A percentile compares a stretch with the other conserved stretches of the same genome.
Evolutionary conservation across 2,888 invertebrate species (phyloP).

Genomic region (Sphaerophoria rueppellii): DNA sequence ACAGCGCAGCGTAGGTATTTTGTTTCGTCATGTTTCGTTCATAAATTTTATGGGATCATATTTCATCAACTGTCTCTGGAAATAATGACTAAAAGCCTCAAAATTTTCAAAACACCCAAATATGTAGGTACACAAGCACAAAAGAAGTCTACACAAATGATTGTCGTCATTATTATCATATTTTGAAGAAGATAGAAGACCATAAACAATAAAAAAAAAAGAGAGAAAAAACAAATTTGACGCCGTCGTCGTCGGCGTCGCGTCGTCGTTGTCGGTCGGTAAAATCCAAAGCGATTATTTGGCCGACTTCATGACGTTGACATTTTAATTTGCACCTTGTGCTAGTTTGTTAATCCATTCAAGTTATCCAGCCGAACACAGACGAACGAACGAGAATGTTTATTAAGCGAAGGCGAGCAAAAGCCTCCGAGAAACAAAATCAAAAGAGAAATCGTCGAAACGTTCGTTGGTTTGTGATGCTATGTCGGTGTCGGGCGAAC

Average conservation of each 20-base stretch:
- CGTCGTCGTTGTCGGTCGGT: not conserved
- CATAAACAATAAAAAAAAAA: not conserved
- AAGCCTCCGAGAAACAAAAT: constrained; percentile 26
- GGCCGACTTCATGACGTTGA: constrained; percentile 73
- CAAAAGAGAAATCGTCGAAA: constrained; percentile 29
- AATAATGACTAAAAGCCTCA: constrained; percentile 53
- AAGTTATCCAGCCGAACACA: constrained; percentile 24
- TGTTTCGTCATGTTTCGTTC: constrained; percentile 58
- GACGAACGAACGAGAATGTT: not conserved
- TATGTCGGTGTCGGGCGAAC: constrained; percentile 4
- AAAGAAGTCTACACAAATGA: constrained; percentile 6
- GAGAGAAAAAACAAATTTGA: not conserved
- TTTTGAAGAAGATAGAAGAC: constrained; percentile 1
- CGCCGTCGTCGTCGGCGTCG: not conserved
- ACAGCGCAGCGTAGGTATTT: constrained; percentile 39
- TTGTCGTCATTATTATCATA: not conserved
- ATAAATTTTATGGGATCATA: constrained; percentile 66
- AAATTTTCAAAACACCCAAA: constrained; percentile 24
- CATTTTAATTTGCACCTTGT: constrained; percentile 74
- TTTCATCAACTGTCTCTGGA: constrained; percentile 68
- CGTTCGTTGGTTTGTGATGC: constrained; percentile 40
- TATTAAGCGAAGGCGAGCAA: not conserved
- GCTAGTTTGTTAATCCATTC: constrained; percentile 71
- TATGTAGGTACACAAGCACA: not conserved
- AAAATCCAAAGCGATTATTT: constrained; percentile 70